These are phyloP conservation scores for Rapana venosa DNA, from an alignment of 2,888 invertebrate genomes.

Conservation along the genomic window DNA sequence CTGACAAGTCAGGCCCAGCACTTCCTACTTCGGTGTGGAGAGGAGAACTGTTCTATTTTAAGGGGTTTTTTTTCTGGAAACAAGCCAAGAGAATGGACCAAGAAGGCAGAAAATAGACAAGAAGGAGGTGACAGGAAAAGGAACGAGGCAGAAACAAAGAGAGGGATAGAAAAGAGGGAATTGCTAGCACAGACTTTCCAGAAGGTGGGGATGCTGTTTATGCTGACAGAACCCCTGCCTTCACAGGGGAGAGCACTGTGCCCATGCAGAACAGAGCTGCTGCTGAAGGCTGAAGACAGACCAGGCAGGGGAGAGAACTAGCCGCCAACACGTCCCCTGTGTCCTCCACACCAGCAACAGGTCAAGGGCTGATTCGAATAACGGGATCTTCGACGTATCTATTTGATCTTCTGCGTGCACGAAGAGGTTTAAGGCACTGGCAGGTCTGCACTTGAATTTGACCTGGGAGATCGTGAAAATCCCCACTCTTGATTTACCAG, in stretches of 20 bases:
- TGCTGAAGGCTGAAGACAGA: not conserved
- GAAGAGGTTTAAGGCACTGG: too few species aligned
- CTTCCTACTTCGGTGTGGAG: too few species aligned
- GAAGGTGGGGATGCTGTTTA: not conserved
- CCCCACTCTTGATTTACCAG: too few species aligned
- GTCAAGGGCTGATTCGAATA: not conserved
- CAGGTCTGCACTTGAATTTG: too few species aligned
- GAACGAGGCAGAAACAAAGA: conserved; percentile 2
- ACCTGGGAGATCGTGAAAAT: too few species aligned
- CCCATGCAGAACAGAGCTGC: not conserved
- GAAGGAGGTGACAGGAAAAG: not conserved
- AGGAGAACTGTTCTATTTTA: too few species aligned
- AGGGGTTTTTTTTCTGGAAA: too few species aligned
- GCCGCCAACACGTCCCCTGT: too few species aligned
- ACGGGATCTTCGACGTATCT: too few species aligned
- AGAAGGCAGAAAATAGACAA: not conserved
- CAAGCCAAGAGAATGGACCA: not conserved
- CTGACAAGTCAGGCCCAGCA: too few species aligned
- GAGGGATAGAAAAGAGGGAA: not conserved
- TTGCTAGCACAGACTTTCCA: not conserved
- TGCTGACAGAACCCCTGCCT: not conserved
- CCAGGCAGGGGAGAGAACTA: not conserved
- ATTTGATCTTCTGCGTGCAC: too few species aligned
- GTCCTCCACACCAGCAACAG: not conserved
- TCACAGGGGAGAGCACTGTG: too few species aligned